Evolutionary conservation across 2,113 vertebrate species (phyloP).

Genomic region (Siphamia tubifer): DNA sequence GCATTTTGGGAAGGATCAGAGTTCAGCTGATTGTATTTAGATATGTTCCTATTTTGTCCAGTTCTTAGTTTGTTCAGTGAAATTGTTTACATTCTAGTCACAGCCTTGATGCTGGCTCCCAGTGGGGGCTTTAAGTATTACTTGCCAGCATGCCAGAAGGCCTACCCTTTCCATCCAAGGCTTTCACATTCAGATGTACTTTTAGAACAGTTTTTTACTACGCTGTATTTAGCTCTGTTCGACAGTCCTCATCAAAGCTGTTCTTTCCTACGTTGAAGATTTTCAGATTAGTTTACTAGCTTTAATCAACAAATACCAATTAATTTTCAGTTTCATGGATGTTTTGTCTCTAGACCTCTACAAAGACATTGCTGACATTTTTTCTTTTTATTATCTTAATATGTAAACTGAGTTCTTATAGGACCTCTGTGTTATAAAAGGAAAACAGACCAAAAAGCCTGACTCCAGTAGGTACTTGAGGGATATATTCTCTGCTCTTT

Average conservation of each 20-base stretch:
- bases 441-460: not conserved
- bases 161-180: not conserved
- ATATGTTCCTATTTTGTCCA: not conserved
- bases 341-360: too few relatives aligned
- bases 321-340: too few relatives aligned
- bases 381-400: too few relatives aligned
- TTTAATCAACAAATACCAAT: not conserved
- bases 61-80: too few relatives aligned
- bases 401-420: too few relatives aligned
- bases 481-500: not conserved
- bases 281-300: not conserved
- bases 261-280: not conserved
- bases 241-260: not conserved
- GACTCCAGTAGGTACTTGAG: not conserved
- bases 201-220: too few relatives aligned
- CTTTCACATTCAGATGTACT: too few relatives aligned
- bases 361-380: too few relatives aligned
- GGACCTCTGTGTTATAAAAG: too few relatives aligned
- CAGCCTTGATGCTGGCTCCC: not conserved
- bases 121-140: not conserved
- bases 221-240: not conserved
- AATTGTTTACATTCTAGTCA: not conserved
- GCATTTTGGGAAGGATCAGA: too few relatives aligned
- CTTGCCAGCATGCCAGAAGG: not conserved
- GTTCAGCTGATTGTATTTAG: too few relatives aligned